Evolutionary conservation across 2,888 invertebrate genomes (phyloP), one percentile per base, ranked within the genome.

Genomic region (Axea sp.): DNA sequence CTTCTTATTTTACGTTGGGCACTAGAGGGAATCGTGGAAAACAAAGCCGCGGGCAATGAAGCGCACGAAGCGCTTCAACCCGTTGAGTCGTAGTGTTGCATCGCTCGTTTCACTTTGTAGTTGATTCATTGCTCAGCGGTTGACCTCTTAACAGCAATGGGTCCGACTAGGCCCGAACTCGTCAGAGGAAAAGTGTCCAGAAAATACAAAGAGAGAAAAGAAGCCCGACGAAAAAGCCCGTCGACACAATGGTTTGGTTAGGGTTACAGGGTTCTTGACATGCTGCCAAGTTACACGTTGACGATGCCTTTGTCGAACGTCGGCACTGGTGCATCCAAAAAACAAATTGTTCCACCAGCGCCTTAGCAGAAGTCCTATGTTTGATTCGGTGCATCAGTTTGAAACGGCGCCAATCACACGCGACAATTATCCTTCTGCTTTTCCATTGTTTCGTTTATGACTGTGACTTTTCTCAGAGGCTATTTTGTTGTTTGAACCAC

Each of bases 191-290:
- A 51, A 59, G 49, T 26, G 79, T 76, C 76, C 68, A 72, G 67
- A 76, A 82, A 15, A 33, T 82, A 82, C 80, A 83, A 83, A 82
- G 82, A 81, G 79, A 80, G 77, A 79, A 78, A 79, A 82, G 76
- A 71, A 15, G 6, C 28, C 62, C 71, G 75, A 69, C 72, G 73
- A 64, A 62, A 65, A 76, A 76, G n/a, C n/a, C 24, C 57, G 53
- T 37, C 31, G 57, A 24, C 45, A 55, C 62, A 39, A 53, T 67
- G 49, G 80, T 79, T 81, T 69, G 77, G 84, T 85, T 86, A 86
- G 85, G 84, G 84, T 85, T 84, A 82, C 83, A 81, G 83, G 84
- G 83, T 84, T 85, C 86, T 87, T 87, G 87, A 85, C 85, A 86
- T 83, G 84, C 83, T 86, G 87, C 87, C 87, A 87, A 86, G 83